These are phyloP conservation scores for Corydoras sp. DNA, from an alignment of 2,113 vertebrate genomes.

Conservation along the genomic window DNA sequence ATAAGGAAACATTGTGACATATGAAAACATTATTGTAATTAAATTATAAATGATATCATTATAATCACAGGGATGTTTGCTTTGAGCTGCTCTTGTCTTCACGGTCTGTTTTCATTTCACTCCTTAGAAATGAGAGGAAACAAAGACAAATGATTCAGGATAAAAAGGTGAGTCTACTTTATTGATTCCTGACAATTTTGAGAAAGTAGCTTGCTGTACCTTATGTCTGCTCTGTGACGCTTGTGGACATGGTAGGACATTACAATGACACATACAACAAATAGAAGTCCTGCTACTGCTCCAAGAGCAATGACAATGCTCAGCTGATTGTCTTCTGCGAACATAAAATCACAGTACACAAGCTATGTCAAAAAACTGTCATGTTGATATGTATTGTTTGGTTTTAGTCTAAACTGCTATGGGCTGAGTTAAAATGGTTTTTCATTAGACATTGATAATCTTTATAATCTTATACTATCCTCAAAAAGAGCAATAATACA, in stretches of 20 bases:
- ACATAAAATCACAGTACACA: background rate
- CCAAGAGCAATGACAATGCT: slow-evolving; percentile 34
- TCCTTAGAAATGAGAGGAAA: slow-evolving; percentile 10
- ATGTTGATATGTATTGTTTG: background rate
- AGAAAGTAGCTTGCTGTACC: slow-evolving; percentile 8
- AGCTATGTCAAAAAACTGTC: background rate
- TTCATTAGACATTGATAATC: background rate
- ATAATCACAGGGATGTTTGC: slow-evolving; percentile 17
- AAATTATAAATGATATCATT: background rate
- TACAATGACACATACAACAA: slow-evolving; percentile 38
- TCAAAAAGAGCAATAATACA: background rate
- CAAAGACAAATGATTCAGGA: background rate
- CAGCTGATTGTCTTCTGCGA: slow-evolving; percentile 1
- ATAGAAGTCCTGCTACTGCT: slow-evolving; percentile 42
- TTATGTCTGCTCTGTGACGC: slow-evolving; percentile 8
- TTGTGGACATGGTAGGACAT: slow-evolving; percentile 31
- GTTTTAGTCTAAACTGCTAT: no score
- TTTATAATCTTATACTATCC: background rate
- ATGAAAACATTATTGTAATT: background rate
- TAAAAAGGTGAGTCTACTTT: background rate
- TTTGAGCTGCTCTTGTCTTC: background rate
- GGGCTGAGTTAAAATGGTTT: no score
- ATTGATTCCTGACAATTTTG: background rate
- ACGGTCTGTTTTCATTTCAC: background rate
- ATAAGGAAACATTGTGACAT: slow-evolving; percentile 3